Evolutionary conservation across 2,797 vertebrate genomes (phyloP), one percentile per base, ranked within the genome.

Genomic region (Varecia variegata): DNA sequence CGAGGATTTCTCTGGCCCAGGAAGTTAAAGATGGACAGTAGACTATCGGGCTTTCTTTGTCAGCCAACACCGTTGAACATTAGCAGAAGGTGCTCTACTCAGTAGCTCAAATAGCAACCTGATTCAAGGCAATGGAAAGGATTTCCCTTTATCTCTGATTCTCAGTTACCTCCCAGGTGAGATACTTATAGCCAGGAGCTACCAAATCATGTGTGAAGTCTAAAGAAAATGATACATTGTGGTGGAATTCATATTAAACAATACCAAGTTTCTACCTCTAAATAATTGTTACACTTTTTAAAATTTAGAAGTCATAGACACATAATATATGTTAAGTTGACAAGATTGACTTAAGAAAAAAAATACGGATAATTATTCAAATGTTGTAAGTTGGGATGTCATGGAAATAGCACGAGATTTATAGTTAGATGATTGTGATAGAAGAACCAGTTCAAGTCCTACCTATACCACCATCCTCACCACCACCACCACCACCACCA

Each of bases 111-210:
- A 47, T 35, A 60, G 79, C 52, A 81, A 73, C 62, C 27, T 81
- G 81, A 82, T 71, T 71, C 60, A 91, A 97, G 45, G 90, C 60
- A 65, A 65, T 3, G 15, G 35, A 70, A 92, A 94, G 43, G 23
- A 92, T 94, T 93, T 95, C 54, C 54, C 71, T 94, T 96, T 77
- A 92, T 94, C 74, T 92, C 54, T 79, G 23, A 71, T 82, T 77
- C 80, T 90, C 79, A 84, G 13, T 85, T 96, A 90, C 74, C 76
- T 62, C 56, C 40, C 67, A 54, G 25, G 38, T 82, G 73, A 85
- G 56, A 58, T 56, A 32, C 23, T 30, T 27, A 21, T 17, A 87
- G 45, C 67, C 60, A 52, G 35, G 25, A 85, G 45, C 47, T 56
- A 87, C 10, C 43, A 88, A 77, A 35, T 88, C n/a, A 45, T 52